Evolutionary conservation across 2,888 invertebrate species (phyloP).

Genomic region (Agriopis marginaria): DNA sequence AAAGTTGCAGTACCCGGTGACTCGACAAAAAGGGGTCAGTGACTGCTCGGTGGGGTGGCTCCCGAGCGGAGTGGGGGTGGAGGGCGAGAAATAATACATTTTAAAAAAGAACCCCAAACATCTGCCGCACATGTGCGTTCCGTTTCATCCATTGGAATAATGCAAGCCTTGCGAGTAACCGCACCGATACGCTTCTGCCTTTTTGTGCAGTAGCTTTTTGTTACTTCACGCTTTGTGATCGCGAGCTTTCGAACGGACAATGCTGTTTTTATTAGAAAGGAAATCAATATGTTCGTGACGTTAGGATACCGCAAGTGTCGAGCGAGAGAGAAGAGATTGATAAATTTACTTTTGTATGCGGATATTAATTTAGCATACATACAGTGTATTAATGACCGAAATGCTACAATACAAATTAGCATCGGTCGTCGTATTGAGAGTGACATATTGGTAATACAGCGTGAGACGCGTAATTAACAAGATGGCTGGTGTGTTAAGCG

Average conservation of each 20-base stretch:
- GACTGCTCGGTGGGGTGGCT: conserved; percentile 76
- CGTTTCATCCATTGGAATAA: conserved; percentile 76
- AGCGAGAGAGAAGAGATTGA: conserved; percentile 30
- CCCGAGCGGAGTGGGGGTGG: conserved; percentile 59
- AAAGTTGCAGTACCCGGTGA: conserved; percentile 64
- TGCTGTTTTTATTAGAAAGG: conserved; percentile 73
- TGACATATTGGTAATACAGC: conserved; percentile 58
- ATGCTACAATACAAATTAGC: conserved; percentile 46
- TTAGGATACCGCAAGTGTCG: conserved; percentile 50
- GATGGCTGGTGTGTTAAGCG: conserved; percentile 54
- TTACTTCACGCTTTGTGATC: conserved; percentile 80
- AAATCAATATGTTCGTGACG: conserved; percentile 75
- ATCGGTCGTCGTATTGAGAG: conserved; percentile 38
- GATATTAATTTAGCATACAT: conserved; percentile 46
- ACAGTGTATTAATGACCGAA: conserved; percentile 47
- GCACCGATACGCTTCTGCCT: conserved; percentile 68
- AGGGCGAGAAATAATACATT: conserved; percentile 75
- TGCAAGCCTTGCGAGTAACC: conserved; percentile 79
- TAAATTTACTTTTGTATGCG: conserved; percentile 47
- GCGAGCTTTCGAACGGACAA: conserved; percentile 78
- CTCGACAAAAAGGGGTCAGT: conserved; percentile 79
- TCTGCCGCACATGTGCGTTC: conserved; percentile 83
- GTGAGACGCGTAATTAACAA: conserved; percentile 64
- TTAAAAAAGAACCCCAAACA: conserved; percentile 82
- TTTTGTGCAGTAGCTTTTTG: conserved; percentile 80